Conservation (phyloP, 2,113 vertebrate genomes). For the Brevimyrus niger region DNA sequence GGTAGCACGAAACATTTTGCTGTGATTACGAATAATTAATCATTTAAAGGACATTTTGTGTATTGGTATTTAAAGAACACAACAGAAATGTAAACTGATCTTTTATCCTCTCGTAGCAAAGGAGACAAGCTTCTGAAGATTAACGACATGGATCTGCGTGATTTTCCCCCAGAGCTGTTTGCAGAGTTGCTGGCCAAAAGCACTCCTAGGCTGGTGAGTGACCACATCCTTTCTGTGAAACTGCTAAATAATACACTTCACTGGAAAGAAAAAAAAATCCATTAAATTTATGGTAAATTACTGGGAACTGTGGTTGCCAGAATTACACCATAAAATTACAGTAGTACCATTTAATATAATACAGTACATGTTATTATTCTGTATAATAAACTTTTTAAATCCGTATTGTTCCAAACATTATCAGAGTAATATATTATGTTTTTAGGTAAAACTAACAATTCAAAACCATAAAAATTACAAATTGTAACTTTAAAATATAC, state of each 20-base stretch:
- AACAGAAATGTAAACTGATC: not conserved
- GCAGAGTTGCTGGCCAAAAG: constrained; percentile 37
- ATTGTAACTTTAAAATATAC: too few species aligned
- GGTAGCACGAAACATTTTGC: constrained; percentile 31
- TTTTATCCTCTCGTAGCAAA: constrained; percentile 31
- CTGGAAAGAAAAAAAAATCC: too few species aligned
- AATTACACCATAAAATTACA: too few species aligned
- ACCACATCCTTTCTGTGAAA: not conserved
- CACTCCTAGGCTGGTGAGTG: constrained; percentile 52
- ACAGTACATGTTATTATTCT: too few species aligned
- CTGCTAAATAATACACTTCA: not conserved
- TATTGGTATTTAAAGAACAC: not conserved
- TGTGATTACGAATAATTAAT: not conserved
- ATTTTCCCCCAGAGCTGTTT: constrained; percentile 48
- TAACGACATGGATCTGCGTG: constrained; percentile 41
- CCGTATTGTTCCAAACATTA: too few species aligned
- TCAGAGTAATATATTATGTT: too few species aligned
- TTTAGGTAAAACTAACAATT: too few species aligned
- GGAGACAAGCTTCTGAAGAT: constrained; percentile 57
- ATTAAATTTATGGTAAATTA: too few species aligned
- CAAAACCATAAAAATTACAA: too few species aligned
- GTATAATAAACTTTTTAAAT: too few species aligned
- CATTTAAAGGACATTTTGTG: not conserved
- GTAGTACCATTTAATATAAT: too few species aligned
- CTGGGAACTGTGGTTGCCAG: too few species aligned